Base-by-base conservation (phyloP, 2,113 vertebrate genomes). In the Sminthopsis crassicaudata region DNA sequence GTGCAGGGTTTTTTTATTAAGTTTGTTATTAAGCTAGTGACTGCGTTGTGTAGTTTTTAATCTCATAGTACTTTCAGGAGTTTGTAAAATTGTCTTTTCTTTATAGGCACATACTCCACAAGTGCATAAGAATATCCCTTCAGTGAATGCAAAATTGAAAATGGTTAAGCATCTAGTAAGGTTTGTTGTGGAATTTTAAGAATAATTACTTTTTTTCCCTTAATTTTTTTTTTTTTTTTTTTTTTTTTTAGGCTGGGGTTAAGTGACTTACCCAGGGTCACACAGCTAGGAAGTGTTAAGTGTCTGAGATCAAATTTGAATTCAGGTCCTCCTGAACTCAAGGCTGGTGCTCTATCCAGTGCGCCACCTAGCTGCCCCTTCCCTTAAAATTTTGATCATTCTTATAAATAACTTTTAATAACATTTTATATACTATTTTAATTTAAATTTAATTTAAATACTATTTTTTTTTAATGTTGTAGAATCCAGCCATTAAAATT, bases 121-220 rank as follows among this genome's bases (percentile, higher is more conserved):
- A 88, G 98, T 99, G 94, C 99, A 99, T 97, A 99, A 99, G 98
- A 99, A 99, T 91, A 99, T 99, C 94, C 99, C 99, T 91, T 98
- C 99, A 0, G 99, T 99, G 97, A 99, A 99, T 91, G 97, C 94
- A 95, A 99, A 97, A 76, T 98, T 99, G 96, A 99, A 99, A 97
- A 97, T 99, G 76, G 96, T 99, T 95, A 99, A 99, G 97, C 99
- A 99, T 96, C 99, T 99, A 92, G 98, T 99, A 91, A 99, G 99
- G 99, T 99, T 98, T 98, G 99, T 98, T 96, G 50, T 51, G 16
- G 67, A 2, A 76, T 76, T n/a, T 76, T 76, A 22, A 67, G 60
- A 67, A 36, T 36, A 36, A 76, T 76, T 76, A 22, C 12, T 42
- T 76, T 76, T 76, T 76, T 76, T 25, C 6, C 22, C 52, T 16